phyloP scores from a whole-genome alignment of 1,140 invertebrate genomes.

The Platyscapa corneri region DNA sequence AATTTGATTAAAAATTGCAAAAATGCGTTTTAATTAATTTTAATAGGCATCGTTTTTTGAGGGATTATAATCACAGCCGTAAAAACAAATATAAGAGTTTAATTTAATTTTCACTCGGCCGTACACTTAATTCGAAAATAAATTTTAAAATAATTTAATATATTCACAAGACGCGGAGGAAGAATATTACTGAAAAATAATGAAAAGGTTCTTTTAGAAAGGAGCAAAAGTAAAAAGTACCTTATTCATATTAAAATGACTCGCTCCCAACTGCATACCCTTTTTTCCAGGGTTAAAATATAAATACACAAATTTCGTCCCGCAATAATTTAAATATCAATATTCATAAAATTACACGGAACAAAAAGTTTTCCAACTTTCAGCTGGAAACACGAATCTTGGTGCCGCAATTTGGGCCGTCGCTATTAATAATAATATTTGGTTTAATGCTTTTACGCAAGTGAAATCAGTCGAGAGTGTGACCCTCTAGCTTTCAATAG shows the following conservation, averaged over 20 bases:
- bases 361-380: not conserved
- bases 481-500: not conserved
- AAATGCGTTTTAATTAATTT: too few relatives aligned
- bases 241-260: not conserved
- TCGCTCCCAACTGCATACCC: not conserved
- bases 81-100: too few relatives aligned
- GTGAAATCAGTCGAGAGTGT: not conserved
- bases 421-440: not conserved
- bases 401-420: not conserved
- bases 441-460: not conserved
- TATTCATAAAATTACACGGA: not conserved
- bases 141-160: too few relatives aligned
- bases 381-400: not conserved
- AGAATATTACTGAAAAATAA: too few relatives aligned
- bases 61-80: too few relatives aligned
- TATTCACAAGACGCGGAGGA: too few relatives aligned
- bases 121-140: too few relatives aligned
- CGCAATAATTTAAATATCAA: not conserved
- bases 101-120: too few relatives aligned
- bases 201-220: not conserved
- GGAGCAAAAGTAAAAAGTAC: not conserved
- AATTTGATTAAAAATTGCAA: too few relatives aligned
- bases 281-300: not conserved
- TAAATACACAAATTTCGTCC: not conserved
- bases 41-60: too few relatives aligned